phyloP scores from a whole-genome alignment of 2,888 invertebrate genomes.

The Dilophus febrilis region DNA sequence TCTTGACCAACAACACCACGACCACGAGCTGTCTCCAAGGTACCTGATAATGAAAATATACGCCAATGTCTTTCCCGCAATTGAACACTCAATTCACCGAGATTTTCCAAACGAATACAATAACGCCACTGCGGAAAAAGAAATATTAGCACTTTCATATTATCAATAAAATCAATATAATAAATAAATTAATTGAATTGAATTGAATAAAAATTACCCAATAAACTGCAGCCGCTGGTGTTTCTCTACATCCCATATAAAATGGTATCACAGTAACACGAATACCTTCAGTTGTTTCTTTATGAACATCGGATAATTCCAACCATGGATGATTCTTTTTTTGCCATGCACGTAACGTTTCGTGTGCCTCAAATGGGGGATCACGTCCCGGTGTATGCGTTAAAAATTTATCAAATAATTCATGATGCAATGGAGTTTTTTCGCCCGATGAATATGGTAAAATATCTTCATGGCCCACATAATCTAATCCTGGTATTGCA shows the following conservation, averaged over 20 bases:
- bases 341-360: slow-evolving; percentile 87
- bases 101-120: slow-evolving; percentile 90
- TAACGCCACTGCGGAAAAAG: slow-evolving; percentile 70
- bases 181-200: background rate
- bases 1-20: slow-evolving; percentile 95
- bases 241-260: slow-evolving; percentile 89
- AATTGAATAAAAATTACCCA: slow-evolving; percentile 43
- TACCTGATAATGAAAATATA: slow-evolving; percentile 86
- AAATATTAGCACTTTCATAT: too few relatives aligned
- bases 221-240: slow-evolving; percentile 79
- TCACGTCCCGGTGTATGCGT: slow-evolving; percentile 59
- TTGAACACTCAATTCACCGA: slow-evolving; percentile 77
- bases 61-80: slow-evolving; percentile 95
- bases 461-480: slow-evolving; percentile 95
- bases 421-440: slow-evolving; percentile 79
- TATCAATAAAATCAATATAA: too few relatives aligned
- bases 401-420: slow-evolving; percentile 91
- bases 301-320: slow-evolving; percentile 89
- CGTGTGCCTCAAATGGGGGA: slow-evolving; percentile 75
- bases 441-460: slow-evolving; percentile 85
- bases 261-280: slow-evolving; percentile 97
- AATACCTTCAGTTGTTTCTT: slow-evolving; percentile 91
- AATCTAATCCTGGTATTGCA: slow-evolving; percentile 93
- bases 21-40: slow-evolving; percentile 85
- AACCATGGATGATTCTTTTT: slow-evolving; percentile 96